These are phyloP conservation scores for Pipistrellus pipistrellus DNA, from an alignment of 2,797 vertebrate genomes.

Conservation along the genomic window DNA sequence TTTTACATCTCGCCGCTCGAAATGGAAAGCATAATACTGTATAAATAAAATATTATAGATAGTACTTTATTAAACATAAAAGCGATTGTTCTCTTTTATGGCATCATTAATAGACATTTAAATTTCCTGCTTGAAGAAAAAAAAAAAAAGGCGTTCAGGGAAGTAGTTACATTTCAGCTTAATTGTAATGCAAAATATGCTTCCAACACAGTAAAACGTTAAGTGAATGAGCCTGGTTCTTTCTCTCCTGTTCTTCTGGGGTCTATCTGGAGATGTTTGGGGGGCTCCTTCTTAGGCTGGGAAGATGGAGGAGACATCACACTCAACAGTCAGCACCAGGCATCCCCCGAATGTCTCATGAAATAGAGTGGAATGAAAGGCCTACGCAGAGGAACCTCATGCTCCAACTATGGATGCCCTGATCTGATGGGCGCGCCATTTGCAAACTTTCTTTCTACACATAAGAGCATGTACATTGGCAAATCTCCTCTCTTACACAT, in stretches of 20 bases:
- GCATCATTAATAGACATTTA: slow-evolving; percentile 80
- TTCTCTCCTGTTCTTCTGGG: neutral
- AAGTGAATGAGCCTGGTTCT: slow-evolving; percentile 66
- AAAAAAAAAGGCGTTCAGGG: slow-evolving; percentile 63
- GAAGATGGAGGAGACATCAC: neutral
- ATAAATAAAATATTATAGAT: slow-evolving; percentile 85
- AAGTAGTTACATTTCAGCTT: slow-evolving; percentile 79
- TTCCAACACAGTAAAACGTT: slow-evolving; percentile 67
- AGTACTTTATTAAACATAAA: slow-evolving; percentile 82
- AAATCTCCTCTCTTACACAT: too few species aligned
- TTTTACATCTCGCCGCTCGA: slow-evolving; percentile 77
- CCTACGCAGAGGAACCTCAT: neutral
- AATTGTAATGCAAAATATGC: slow-evolving; percentile 80
- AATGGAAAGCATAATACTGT: slow-evolving; percentile 80
- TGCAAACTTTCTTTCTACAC: too few species aligned
- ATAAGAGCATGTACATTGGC: too few species aligned
- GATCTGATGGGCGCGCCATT: too few species aligned
- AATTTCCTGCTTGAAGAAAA: slow-evolving; percentile 76
- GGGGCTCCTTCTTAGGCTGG: neutral
- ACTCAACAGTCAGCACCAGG: neutral
- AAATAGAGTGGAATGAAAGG: neutral
- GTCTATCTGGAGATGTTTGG: neutral
- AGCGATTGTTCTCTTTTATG: slow-evolving; percentile 82
- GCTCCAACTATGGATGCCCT: too few species aligned
- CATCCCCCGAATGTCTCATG: neutral